Evolutionary conservation across 2,888 invertebrate genomes (phyloP), one percentile per base, ranked within the genome.

Genomic region (Steromphala cineraria): DNA sequence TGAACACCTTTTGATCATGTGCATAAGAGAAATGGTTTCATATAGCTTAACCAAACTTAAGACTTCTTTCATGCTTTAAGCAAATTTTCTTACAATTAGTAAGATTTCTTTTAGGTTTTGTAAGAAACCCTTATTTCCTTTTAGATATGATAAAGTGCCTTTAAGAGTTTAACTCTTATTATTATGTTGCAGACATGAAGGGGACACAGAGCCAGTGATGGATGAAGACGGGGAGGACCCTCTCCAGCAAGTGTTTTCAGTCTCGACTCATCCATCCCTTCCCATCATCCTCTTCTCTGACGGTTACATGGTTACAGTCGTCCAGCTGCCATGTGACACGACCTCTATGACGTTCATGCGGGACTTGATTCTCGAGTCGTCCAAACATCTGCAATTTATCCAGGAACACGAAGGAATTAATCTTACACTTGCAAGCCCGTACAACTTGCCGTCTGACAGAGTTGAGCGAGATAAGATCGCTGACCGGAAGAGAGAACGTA

Each of bases 221-320:
- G 53, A 77, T n/a, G 75, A 75, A 52, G 52, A 79, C n/a, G 67
- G 31, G 15, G 67, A 53, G 24, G 89, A 89, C 71, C 87, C 89
- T 0, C 82, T 90, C 83, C 80, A 85, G 19, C 93, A 93, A 81
- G 84, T 86, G 74, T 93, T 92, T 80, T 92, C 93, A 15, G 85
- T 93, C 81, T 85, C 90, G 71, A 85, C 89, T 40, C 92, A 93
- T 82, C 92, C 93, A 0, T 83, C 87, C 40, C 87, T 90, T 40
- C 92, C 92, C 67, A 87, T 92, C 36, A 78, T 93, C 62, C 89
- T 93, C 24, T 91, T 88, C 83, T 91, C 92, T n/a, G 93, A 93
- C 85, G 93, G 93, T 28, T 92, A 89, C 87, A 87, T 91, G 85
- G 92, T 93, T 2, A 92, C 92, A 0, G 90, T 92, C 10, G 80